Evolutionary conservation across 2,888 invertebrate species (phyloP), one percentile per base, ranked within the genome.

Genomic region (Carcina quercana): DNA sequence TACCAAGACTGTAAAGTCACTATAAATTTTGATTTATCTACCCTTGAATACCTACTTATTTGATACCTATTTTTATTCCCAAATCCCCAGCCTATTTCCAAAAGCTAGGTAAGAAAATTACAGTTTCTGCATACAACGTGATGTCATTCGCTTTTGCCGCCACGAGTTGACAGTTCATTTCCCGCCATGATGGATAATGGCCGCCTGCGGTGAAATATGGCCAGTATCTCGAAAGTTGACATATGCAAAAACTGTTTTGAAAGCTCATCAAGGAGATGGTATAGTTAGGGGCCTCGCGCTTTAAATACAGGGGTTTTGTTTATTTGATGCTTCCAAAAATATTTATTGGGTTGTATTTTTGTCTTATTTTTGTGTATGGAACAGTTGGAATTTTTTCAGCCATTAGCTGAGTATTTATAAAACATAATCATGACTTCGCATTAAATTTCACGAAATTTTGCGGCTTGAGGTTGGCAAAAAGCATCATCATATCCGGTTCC

Each of bases 181-280:
- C 65, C 66, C 67, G 65, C 72, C 76, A 79, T 80, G 82, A 82
- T 76, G 67, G 76, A 82, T 82, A 53, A 65, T 64, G 57, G 59
- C 59, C 61, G 56, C 54, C 42, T 47, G 32, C 50, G 51, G 53
- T 79, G 74, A 82, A 63, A 68, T 75, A 83, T 80, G 62, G 72
- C 72, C 59, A 57, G 55, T 49, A 52, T 59, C 68, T 45, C 47
- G 43, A 41, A 61, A 57, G 72, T 76, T 78, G 82, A 76, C 82
- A 76, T 76, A 83, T 83, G 82, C 82, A 83, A 83, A 82, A 83
- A 80, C 74, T 80, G 79, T 79, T 73, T 79, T 60, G 70, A 58
- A 59, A 74, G 74, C 66, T 75, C 66, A 76, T 74, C 67, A 75
- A 63, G 67, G 66, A 72, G 74, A 72, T 73, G 62, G 62, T 61